A percentile compares a stretch with the other conserved stretches of the same genome.
Evolutionary conservation across 2,797 vertebrate species (phyloP).

Genomic region (Phrynocephalus guinanensis): DNA sequence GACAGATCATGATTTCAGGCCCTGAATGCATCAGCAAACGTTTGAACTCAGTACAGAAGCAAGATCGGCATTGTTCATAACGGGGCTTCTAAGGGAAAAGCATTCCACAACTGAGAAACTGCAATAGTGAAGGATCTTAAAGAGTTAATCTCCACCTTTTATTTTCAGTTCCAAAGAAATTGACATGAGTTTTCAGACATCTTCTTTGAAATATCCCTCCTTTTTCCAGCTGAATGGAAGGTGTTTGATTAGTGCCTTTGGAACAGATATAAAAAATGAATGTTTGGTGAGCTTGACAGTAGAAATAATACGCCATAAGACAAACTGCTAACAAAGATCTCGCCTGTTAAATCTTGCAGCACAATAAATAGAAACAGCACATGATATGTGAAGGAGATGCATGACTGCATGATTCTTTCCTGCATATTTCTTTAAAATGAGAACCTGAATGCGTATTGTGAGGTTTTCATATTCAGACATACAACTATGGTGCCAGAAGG

Average conservation of each 20-base stretch:
- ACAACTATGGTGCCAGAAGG: background rate
- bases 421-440: background rate
- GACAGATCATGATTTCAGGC: too few relatives aligned
- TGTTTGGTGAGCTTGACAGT: constrained; percentile 15
- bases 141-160: accelerated
- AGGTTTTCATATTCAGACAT: background rate
- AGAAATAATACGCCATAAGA: background rate
- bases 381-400: constrained; percentile 12
- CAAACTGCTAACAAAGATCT: background rate
- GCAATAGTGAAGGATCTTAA: too few relatives aligned
- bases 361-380: background rate
- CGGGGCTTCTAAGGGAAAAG: too few relatives aligned
- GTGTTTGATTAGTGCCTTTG: constrained; percentile 8
- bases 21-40: too few relatives aligned
- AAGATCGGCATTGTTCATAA: too few relatives aligned
- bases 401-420: background rate
- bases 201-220: background rate
- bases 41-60: too few relatives aligned
- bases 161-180: background rate
- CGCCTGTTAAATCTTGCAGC: background rate
- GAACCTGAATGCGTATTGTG: background rate
- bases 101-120: too few relatives aligned
- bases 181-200: background rate
- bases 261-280: background rate
- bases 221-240: background rate